Percentiles rank a stretch among this genome's conserved stretches.
Conservation (phyloP, 2,888 invertebrate genomes). For the Syritta pipiens region DNA sequence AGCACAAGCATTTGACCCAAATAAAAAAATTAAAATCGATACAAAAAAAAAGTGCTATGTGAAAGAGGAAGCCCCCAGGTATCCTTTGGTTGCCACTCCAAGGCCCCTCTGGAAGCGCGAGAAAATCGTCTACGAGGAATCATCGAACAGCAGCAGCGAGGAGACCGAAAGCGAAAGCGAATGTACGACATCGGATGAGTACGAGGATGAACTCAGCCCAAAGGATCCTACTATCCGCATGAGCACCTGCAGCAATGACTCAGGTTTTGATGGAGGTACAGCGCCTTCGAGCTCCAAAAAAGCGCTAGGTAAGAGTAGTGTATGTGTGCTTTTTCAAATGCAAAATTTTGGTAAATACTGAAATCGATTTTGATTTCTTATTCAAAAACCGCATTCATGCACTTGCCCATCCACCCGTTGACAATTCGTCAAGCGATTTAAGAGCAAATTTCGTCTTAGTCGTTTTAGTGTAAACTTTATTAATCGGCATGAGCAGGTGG, state of each 20-base stretch:
- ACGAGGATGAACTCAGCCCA: slow-evolving; percentile 73
- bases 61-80: slow-evolving; percentile 81
- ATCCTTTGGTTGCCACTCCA: slow-evolving; percentile 83
- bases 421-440: too few species aligned
- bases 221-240: slow-evolving; percentile 80
- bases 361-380: too few species aligned
- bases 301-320: slow-evolving; percentile 79
- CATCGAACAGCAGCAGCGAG: slow-evolving; percentile 74
- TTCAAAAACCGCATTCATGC: too few species aligned
- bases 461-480: too few species aligned
- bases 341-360: too few species aligned
- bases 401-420: too few species aligned
- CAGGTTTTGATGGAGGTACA: slow-evolving; percentile 88
- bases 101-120: slow-evolving; percentile 81
- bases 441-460: too few species aligned
- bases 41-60: slow-evolving; percentile 78
- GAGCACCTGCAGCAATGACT: slow-evolving; percentile 90
- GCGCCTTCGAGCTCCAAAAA: slow-evolving; percentile 84
- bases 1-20: slow-evolving; percentile 78
- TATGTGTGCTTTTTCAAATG: too few species aligned
- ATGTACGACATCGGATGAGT: slow-evolving; percentile 75
- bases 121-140: slow-evolving; percentile 80
- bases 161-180: slow-evolving; percentile 79
- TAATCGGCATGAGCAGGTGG: slow-evolving; percentile 34
- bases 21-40: slow-evolving; percentile 79